Evolutionary conservation across 2,113 vertebrate species (phyloP).

Genomic region (Athene noctua): DNA sequence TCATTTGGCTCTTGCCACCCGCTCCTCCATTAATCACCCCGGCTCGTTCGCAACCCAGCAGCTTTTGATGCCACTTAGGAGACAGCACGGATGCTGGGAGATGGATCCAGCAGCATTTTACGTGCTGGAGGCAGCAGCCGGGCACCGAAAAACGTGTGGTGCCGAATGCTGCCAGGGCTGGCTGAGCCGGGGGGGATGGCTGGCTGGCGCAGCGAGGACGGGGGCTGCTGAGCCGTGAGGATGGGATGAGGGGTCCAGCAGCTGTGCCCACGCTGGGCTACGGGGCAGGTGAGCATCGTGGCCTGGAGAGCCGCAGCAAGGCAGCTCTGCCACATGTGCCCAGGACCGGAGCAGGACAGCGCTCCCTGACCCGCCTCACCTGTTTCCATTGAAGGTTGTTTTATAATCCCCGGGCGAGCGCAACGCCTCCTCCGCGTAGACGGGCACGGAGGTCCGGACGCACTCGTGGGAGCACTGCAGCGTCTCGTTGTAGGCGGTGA

Average conservation of each 20-base stretch:
- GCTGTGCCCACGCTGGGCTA: rapidly evolving
- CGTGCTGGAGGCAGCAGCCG: background rate
- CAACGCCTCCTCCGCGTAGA: constrained; percentile 91
- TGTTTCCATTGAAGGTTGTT: constrained; percentile 93
- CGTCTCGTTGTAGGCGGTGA: constrained; percentile 97
- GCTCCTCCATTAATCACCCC: constrained; percentile 34
- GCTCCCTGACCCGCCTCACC: constrained; percentile 61
- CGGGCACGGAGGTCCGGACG: constrained; percentile 85
- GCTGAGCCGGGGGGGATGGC: background rate
- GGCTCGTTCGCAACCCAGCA: background rate
- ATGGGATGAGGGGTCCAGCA: rapidly evolving
- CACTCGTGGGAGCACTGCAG: constrained; percentile 98
- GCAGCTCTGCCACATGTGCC: background rate
- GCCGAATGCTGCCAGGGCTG: background rate
- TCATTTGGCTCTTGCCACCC: background rate
- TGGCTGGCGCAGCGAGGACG: too few relatives aligned
- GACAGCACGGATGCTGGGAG: background rate
- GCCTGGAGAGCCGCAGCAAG: background rate
- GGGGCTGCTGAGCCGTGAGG: rapidly evolving
- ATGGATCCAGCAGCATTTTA: background rate
- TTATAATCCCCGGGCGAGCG: constrained; percentile 91
- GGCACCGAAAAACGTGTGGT: background rate
- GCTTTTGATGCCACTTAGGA: background rate
- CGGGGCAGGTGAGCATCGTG: rapidly evolving
- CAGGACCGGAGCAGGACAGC: rapidly evolving